Evolutionary conservation across 2,888 invertebrate species (phyloP), one percentile per base, ranked within the genome.

Genomic region (Orchesellides sinensis): DNA sequence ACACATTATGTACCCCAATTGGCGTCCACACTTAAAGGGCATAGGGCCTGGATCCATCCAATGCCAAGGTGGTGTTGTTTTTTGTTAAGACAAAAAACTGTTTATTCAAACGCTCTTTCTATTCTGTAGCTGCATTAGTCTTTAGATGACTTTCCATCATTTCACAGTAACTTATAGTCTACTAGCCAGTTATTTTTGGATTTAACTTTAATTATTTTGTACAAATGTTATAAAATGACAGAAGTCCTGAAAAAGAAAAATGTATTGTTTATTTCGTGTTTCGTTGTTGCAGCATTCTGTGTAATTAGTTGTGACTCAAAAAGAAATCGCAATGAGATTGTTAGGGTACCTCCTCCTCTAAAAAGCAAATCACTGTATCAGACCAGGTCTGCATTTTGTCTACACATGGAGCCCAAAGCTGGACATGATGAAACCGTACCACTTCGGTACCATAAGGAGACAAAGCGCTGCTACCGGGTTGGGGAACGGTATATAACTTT

Each of bases 381-480:
- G 47, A 35, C 35, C 29, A 52, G 79, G 25, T 80, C 79, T 6
- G 63, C 79, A n/a, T 72, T 23, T 17, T 80, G 79, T 27, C 21
- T 81, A 3, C 14, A 68, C 2, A 14, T 74, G 21, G 27, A 81
- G 14, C 19, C 56, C 0, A 66, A 27, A 21, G 21, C 45, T 2
- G 56, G 52, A 14, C 23, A 73, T 2, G 78, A 78, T 61, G 68
- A 61, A 17, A 73, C 70, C 2, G 49, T 40, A 0, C 23, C 66
- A 8, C 29, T 65, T 49, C 21, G 85, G 59, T 83, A 35, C 63
- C 83, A 85, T 35, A n/a, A 66, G 35, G 83, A 83, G 35, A 85
- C 85, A 1, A 17, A 74, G 29, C 17, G 66, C 17, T 83, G 85
- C 45, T 83, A 85, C 63, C 25, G 78, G 45, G 83, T 83, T 4